Percentiles rank a stretch among this genome's conserved stretches.
phyloP scores from a whole-genome alignment of 2,797 vertebrate genomes.

The Sebastes hubbsi region DNA sequence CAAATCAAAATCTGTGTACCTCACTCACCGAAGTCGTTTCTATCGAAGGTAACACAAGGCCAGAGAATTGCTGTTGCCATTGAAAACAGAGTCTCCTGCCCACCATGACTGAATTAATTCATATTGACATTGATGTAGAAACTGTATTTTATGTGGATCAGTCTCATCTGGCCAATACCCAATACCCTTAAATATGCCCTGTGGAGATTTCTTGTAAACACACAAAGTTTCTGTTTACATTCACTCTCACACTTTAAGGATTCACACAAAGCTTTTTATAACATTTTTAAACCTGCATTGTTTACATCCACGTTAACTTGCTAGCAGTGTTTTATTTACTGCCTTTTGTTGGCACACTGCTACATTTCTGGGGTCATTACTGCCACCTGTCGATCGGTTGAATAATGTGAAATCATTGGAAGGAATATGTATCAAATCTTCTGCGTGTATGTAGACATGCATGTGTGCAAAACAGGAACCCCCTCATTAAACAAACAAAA shows the following conservation, averaged over 20 bases:
- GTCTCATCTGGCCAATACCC: too few relatives aligned
- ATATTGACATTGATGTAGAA: too few relatives aligned
- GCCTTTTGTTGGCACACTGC: not conserved
- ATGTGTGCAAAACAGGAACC: not conserved
- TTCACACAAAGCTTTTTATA: too few relatives aligned
- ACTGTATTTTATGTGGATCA: too few relatives aligned
- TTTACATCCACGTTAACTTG: not conserved
- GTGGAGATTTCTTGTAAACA: too few relatives aligned
- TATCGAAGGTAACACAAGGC: not conserved
- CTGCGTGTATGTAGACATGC: not conserved
- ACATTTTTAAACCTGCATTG: not conserved
- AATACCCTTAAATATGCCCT: too few relatives aligned
- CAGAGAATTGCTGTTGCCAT: not conserved
- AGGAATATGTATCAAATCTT: accelerated
- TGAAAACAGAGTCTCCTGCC: not conserved
- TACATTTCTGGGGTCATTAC: not conserved
- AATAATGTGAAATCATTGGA: not conserved
- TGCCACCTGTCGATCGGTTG: not conserved
- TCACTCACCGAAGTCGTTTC: too few relatives aligned
- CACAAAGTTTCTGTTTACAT: too few relatives aligned
- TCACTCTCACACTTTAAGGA: too few relatives aligned
- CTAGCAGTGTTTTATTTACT: not conserved
- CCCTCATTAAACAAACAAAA: not conserved
- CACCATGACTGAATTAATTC: too few relatives aligned
- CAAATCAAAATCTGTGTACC: not conserved